Percentiles rank a stretch among this genome's conserved stretches.
phyloP scores from a whole-genome alignment of 2,113 vertebrate genomes.

The Notarius quadriscutis region DNA sequence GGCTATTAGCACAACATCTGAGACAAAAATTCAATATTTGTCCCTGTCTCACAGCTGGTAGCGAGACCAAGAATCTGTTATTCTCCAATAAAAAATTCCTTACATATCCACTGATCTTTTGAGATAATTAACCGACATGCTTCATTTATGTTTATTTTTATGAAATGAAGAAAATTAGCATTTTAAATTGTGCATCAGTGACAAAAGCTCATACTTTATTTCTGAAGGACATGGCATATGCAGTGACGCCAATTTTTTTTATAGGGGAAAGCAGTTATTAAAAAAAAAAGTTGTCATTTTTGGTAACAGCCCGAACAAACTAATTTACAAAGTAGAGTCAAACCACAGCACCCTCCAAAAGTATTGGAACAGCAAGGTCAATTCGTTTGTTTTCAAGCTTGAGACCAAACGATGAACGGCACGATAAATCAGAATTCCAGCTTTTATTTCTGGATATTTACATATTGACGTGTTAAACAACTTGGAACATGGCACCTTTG shows the following conservation, averaged over 20 bases:
- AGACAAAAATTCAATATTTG: constrained; percentile 36
- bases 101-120: not conserved
- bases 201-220: not conserved
- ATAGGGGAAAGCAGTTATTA: not conserved
- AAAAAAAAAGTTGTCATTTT: no score
- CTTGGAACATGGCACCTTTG: not conserved
- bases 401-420: no score
- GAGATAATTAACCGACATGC: no score
- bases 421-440: not conserved
- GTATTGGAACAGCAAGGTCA: not conserved
- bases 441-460: not conserved
- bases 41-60: constrained; percentile 11
- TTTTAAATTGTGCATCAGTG: not conserved
- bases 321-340: not conserved
- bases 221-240: not conserved
- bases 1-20: constrained; percentile 33
- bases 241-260: not conserved
- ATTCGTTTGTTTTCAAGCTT: not conserved
- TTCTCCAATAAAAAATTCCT: not conserved
- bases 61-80: not conserved
- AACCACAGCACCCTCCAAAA: not conserved
- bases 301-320: no score
- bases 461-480: not conserved
- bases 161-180: not conserved
- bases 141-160: not conserved